Evolutionary conservation across 2,888 invertebrate species (phyloP).

Genomic region (Adineta ricciae): DNA sequence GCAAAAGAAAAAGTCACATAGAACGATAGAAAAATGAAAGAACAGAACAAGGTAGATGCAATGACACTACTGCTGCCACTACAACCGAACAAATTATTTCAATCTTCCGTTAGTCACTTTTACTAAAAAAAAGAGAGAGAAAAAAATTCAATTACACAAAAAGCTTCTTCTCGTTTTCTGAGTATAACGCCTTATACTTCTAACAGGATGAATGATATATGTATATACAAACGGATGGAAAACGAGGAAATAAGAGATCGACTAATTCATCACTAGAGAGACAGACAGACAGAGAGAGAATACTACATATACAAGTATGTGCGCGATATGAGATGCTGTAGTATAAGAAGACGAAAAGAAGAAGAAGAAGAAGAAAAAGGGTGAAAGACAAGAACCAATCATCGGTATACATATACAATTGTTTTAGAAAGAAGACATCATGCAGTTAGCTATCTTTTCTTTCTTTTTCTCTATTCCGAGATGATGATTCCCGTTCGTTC

Average conservation of each 20-base stretch:
- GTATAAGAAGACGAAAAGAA: too few species aligned
- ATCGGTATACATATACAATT: neutral
- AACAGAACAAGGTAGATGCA: neutral
- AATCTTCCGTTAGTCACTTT: neutral
- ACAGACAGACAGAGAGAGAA: neutral
- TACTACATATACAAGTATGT: neutral
- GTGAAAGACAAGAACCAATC: constrained; percentile 5
- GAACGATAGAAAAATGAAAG: neutral
- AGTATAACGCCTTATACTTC: neutral
- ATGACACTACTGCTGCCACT: neutral
- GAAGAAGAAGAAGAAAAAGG: neutral
- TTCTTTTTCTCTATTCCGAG: neutral
- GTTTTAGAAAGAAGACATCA: neutral
- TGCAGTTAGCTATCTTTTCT: neutral
- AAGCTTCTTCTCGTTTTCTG: neutral
- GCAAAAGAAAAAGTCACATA: neutral
- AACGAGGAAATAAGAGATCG: constrained; percentile 1
- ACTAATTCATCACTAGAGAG: constrained; percentile 9
- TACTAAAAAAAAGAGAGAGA: neutral
- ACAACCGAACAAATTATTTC: neutral
- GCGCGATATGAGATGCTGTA: neutral
- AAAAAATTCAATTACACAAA: neutral
- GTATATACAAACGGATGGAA: neutral
- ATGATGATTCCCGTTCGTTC: neutral
- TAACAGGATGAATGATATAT: neutral